A percentile compares a stretch with the other conserved stretches of the same genome.
Evolutionary conservation across 92 coral and sea anemone genomes (phyloP).

Genomic region (Porites cylindrica): DNA sequence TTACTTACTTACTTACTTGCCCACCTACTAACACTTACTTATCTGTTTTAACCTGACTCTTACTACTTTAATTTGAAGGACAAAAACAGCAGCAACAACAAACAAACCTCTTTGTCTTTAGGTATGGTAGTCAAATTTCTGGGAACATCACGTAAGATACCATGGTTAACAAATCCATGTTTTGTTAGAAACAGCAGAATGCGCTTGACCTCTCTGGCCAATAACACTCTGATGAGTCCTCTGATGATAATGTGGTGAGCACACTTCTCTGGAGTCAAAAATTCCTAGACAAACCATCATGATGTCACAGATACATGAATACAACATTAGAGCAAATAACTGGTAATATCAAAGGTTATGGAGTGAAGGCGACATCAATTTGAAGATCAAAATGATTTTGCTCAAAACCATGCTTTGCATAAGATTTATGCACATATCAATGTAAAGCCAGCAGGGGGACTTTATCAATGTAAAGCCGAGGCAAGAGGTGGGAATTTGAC

Average conservation of each 20-base stretch:
- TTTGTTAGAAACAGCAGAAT: constrained; percentile 74
- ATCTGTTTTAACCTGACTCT: no score
- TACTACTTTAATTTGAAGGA: neutral
- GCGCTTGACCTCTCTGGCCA: constrained; percentile 71
- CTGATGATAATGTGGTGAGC: constrained; percentile 85
- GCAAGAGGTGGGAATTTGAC: no score
- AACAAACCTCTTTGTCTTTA: constrained; percentile 21
- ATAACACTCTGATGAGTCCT: constrained; percentile 86
- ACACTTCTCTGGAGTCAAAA: constrained; percentile 77
- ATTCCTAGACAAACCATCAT: constrained; percentile 61
- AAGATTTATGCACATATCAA: no score
- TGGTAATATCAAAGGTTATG: no score
- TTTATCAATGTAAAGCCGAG: no score
- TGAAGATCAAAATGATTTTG: no score
- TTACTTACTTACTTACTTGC: no score
- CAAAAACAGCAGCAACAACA: neutral
- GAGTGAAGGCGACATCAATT: no score
- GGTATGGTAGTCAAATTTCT: neutral
- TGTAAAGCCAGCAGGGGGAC: no score
- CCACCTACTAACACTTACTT: no score
- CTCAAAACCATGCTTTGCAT: no score
- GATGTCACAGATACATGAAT: neutral
- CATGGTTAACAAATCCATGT: constrained; percentile 91
- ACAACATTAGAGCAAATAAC: neutral
- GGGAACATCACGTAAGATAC: constrained; percentile 66